These are phyloP conservation scores for Tachina lurida DNA, from an alignment of 2,888 invertebrate genomes.

Conservation along the genomic window DNA sequence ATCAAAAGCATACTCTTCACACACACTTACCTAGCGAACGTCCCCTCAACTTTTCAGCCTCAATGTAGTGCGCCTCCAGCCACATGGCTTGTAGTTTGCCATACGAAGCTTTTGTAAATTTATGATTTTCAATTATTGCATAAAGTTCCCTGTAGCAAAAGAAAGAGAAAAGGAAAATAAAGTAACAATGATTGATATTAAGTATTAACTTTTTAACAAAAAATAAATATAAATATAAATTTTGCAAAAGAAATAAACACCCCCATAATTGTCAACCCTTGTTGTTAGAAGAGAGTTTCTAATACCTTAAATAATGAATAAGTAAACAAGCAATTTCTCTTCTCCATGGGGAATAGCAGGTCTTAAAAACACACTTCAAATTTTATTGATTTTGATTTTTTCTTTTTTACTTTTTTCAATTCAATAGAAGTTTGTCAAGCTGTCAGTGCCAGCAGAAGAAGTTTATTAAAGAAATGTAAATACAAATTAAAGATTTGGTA, in stretches of 20 bases:
- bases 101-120: constrained; percentile 94
- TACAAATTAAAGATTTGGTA: constrained; percentile 26
- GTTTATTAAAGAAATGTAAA: constrained; percentile 21
- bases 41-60: constrained; percentile 94
- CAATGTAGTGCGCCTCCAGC: constrained; percentile 96
- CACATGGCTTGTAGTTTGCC: constrained; percentile 95
- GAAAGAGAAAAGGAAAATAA: constrained; percentile 40
- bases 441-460: constrained; percentile 47
- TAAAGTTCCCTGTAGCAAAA: constrained; percentile 88
- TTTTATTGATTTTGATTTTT: constrained; percentile 42
- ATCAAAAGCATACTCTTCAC: not conserved
- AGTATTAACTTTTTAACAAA: constrained; percentile 34
- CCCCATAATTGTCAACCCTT: constrained; percentile 54
- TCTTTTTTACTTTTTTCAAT: not conserved
- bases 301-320: constrained; percentile 52
- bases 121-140: constrained; percentile 93
- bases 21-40: constrained; percentile 87
- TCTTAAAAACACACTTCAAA: constrained; percentile 24
- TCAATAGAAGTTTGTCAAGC: constrained; percentile 24
- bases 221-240: constrained; percentile 45
- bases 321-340: constrained; percentile 52
- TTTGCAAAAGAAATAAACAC: constrained; percentile 32
- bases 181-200: constrained; percentile 35
- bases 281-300: constrained; percentile 13
- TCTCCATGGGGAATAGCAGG: constrained; percentile 34